Percentiles rank a stretch among this genome's conserved stretches.
Conservation (phyloP, 2,113 vertebrate genomes). For the Dasyprocta punctata region DNA sequence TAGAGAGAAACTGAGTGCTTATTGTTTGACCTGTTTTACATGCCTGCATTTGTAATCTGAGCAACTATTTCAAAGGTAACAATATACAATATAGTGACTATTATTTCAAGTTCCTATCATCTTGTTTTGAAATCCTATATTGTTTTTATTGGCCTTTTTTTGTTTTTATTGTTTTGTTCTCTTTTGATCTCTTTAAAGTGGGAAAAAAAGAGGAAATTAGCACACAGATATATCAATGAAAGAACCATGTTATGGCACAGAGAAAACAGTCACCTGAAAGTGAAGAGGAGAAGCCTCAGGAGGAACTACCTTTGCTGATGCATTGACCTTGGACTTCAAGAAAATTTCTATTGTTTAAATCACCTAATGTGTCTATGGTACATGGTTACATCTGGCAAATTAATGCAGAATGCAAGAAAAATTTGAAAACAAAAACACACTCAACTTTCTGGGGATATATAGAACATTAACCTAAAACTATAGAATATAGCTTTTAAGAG, state of each 20-base stretch:
- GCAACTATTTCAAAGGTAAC: no score
- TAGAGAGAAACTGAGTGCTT: no score
- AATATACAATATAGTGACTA: no score
- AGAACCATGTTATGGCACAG: neutral
- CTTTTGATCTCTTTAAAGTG: no score
- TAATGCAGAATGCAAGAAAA: neutral
- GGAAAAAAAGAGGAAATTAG: neutral
- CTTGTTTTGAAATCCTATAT: no score
- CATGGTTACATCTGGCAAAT: neutral
- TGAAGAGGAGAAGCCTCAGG: neutral
- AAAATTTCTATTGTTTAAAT: neutral
- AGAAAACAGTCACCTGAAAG: neutral
- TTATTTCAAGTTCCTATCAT: no score
- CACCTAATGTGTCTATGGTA: neutral
- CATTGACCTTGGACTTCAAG: neutral
- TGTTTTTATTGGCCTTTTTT: no score
- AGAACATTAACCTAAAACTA: neutral
- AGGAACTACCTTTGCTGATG: neutral
- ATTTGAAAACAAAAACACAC: neutral
- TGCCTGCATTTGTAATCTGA: no score
- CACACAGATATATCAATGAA: neutral
- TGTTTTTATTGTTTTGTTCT: no score
- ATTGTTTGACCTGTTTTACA: no score
- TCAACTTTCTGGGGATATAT: neutral
- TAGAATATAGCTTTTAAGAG: neutral